Percentiles rank a stretch among this genome's conserved stretches.
These are phyloP conservation scores for Drosophila albomicans DNA, from an alignment of 1,140 invertebrate genomes.

Conservation along the genomic window DNA sequence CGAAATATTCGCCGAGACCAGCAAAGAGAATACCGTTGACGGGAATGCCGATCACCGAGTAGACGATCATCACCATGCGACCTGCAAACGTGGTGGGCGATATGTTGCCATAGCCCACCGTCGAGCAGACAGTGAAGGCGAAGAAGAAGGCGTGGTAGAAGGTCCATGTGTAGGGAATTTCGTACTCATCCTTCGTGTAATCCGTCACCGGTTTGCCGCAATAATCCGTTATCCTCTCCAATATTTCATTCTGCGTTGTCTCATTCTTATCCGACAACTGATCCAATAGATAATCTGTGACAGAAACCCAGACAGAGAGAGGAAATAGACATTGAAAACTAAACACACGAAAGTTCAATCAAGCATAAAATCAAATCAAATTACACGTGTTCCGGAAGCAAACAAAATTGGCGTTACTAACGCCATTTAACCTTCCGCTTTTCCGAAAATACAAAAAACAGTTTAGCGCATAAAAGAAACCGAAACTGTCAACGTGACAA, in stretches of 20 bases:
- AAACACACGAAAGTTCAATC: conserved; percentile 27
- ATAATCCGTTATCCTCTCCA: conserved; percentile 88
- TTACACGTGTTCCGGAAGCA: conserved; percentile 67
- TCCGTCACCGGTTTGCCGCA: conserved; percentile 89
- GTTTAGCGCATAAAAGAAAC: conserved; percentile 13
- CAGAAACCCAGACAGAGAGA: conserved; percentile 79
- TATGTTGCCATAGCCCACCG: conserved; percentile 96
- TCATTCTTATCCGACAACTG: conserved; percentile 87
- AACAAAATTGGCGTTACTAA: conserved; percentile 50
- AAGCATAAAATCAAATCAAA: conserved; percentile 65
- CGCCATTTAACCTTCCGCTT: conserved; percentile 62
- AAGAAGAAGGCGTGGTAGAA: conserved; percentile 98
- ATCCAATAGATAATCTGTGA: conserved; percentile 87
- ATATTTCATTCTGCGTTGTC: conserved; percentile 87
- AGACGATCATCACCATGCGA: conserved; percentile 95
- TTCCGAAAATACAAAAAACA: conserved; percentile 33
- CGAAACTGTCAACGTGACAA: conserved; percentile 22
- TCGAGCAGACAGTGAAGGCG: conserved; percentile 96
- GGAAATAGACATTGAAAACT: conserved; percentile 6
- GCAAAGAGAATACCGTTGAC: conserved; percentile 95
- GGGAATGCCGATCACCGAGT: conserved; percentile 97
- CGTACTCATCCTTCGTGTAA: conserved; percentile 86
- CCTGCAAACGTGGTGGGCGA: conserved; percentile 93
- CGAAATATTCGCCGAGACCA: conserved; percentile 92
- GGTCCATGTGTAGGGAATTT: conserved; percentile 90